Evolutionary conservation across 2,113 vertebrate species (phyloP).

Genomic region (Chaetops frenatus): DNA sequence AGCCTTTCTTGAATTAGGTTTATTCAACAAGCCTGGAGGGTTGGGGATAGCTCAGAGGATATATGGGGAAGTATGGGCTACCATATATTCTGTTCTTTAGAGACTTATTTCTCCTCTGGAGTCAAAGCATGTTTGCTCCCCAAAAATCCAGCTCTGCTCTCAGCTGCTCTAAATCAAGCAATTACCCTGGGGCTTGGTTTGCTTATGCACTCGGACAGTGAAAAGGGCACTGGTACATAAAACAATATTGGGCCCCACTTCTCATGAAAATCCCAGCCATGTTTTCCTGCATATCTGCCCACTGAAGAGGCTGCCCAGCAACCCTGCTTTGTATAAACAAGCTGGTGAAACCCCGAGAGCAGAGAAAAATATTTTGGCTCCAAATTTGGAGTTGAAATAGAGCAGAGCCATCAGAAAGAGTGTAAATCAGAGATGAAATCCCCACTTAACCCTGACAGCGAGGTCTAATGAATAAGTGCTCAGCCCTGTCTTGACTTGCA

Average conservation of each 20-base stretch:
- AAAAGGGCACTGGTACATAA: background rate
- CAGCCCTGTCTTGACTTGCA: background rate
- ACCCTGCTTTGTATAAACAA: background rate
- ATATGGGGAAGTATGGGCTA: background rate
- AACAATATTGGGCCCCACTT: background rate
- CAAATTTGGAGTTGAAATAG: background rate
- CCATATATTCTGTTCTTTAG: background rate
- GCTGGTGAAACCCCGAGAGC: background rate
- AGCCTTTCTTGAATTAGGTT: background rate
- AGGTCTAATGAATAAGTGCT: background rate
- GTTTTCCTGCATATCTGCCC: background rate
- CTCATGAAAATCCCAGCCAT: background rate
- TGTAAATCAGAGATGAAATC: constrained; percentile 18
- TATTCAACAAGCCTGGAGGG: background rate
- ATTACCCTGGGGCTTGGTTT: background rate
- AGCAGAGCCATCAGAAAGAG: background rate
- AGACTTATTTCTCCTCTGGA: background rate
- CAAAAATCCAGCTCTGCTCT: background rate
- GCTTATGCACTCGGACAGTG: background rate
- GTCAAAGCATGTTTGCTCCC: background rate
- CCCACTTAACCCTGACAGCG: background rate
- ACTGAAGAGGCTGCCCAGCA: background rate
- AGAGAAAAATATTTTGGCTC: background rate
- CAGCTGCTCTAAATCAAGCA: constrained; percentile 18
- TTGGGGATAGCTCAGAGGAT: background rate